phyloP scores from a whole-genome alignment of 2,888 invertebrate species.

The Drosophila subsilvestris region DNA sequence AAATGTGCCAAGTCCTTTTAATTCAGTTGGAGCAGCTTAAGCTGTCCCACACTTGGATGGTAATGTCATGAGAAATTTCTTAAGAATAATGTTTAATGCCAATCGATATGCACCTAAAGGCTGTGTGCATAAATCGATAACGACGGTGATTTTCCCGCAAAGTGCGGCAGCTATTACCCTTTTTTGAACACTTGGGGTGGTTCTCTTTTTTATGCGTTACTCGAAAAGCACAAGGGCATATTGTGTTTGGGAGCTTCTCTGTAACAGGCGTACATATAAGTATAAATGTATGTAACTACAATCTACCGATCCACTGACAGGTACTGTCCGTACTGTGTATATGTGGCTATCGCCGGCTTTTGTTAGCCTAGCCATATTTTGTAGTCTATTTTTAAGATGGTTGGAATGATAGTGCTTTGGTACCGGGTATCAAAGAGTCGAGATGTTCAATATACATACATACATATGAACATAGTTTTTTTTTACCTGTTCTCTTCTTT shows the following conservation, averaged over 20 bases:
- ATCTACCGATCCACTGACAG: too few species aligned
- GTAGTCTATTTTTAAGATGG: too few species aligned
- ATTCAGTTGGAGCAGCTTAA: neutral
- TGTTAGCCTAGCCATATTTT: too few species aligned
- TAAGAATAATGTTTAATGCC: slow-evolving; percentile 29
- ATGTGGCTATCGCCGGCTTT: too few species aligned
- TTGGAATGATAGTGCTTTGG: too few species aligned
- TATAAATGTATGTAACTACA: too few species aligned
- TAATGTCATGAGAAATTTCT: neutral
- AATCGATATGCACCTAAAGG: slow-evolving; percentile 35
- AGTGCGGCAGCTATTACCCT: neutral
- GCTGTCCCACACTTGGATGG: neutral
- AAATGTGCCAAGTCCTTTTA: too few species aligned
- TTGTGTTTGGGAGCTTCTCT: too few species aligned
- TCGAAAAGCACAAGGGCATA: neutral
- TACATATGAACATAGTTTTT: slow-evolving; percentile 14
- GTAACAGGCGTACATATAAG: too few species aligned
- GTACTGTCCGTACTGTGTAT: too few species aligned
- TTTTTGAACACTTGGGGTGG: neutral
- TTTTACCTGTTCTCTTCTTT: slow-evolving; percentile 40
- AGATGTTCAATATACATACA: too few species aligned
- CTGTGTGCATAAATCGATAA: slow-evolving; percentile 31
- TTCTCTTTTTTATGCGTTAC: neutral
- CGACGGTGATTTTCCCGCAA: neutral
- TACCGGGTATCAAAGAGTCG: too few species aligned